Conservation (phyloP, 2,888 invertebrate genomes). For the Adelphocoris suturalis region DNA sequence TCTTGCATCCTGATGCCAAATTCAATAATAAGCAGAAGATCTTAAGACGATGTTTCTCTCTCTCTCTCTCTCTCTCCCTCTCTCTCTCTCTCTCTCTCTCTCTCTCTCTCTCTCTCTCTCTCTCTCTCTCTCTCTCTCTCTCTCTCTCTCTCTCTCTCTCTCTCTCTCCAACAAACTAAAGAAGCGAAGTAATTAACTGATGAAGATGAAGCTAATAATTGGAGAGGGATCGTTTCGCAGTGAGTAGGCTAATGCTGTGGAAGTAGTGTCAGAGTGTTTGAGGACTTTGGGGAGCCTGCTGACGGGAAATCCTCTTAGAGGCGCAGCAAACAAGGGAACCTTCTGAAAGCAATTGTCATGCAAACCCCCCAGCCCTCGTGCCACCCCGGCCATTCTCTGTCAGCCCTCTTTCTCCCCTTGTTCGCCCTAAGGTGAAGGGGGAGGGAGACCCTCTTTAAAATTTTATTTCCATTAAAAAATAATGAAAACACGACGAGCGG, state of each 20-base stretch:
- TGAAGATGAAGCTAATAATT: conserved; percentile 51
- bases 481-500: conserved; percentile 73
- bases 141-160: too few relatives aligned
- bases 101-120: too few relatives aligned
- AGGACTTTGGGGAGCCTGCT: conserved; percentile 35
- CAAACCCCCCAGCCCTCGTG: conserved; percentile 68
- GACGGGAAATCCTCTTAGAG: conserved; percentile 64
- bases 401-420: conserved; percentile 11
- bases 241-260: conserved; percentile 67
- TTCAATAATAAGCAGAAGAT: too few relatives aligned
- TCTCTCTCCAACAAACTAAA: too few relatives aligned
- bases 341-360: conserved; percentile 74
- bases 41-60: too few relatives aligned
- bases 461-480: conserved; percentile 75
- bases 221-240: conserved; percentile 43
- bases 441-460: conserved; percentile 73
- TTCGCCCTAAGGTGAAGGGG: background rate
- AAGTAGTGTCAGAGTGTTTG: conserved; percentile 25
- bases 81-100: too few relatives aligned
- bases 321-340: conserved; percentile 60
- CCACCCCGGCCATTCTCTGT: background rate
- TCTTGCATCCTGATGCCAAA: too few relatives aligned
- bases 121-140: too few relatives aligned
- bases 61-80: too few relatives aligned
- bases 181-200: conserved; percentile 48